Percentiles rank a stretch among this genome's conserved stretches.
phyloP scores from a whole-genome alignment of 1,140 invertebrate species.

The Pygmarrhopalites habei region DNA sequence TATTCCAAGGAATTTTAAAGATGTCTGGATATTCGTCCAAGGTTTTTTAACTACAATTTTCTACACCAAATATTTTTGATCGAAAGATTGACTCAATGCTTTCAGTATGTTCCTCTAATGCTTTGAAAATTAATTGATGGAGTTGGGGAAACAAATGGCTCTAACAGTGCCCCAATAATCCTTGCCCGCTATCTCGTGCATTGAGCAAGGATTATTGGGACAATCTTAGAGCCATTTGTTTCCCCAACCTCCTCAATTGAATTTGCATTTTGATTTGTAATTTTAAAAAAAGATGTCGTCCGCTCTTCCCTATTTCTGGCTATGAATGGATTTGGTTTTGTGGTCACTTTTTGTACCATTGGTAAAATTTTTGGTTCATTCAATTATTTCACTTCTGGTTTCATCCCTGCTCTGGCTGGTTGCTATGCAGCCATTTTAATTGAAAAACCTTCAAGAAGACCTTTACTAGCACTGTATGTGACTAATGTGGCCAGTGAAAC shows the following conservation, averaged over 20 bases:
- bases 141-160: no score
- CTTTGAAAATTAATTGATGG: no score
- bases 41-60: no score
- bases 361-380: slow-evolving; percentile 61
- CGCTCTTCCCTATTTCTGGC: slow-evolving; percentile 69
- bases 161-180: no score
- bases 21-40: slow-evolving; percentile 56
- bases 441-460: slow-evolving; percentile 62
- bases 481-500: slow-evolving; percentile 75
- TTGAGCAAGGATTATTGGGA: no score
- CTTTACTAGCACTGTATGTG: slow-evolving; percentile 65
- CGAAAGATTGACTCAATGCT: no score
- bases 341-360: slow-evolving; percentile 59
- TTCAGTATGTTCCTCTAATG: no score
- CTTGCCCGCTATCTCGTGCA: no score
- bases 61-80: no score
- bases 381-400: slow-evolving; percentile 60
- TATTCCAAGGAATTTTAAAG: slow-evolving; percentile 52
- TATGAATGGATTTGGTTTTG: slow-evolving; percentile 63
- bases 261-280: slow-evolving; percentile 3
- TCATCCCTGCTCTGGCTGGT: slow-evolving; percentile 62
- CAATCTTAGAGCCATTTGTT: no score
- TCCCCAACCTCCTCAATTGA: no score
- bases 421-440: slow-evolving; percentile 64
- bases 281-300: slow-evolving; percentile 59